Evolutionary conservation across 2,113 vertebrate genomes (phyloP).

Genomic region (Delphinus delphis): DNA sequence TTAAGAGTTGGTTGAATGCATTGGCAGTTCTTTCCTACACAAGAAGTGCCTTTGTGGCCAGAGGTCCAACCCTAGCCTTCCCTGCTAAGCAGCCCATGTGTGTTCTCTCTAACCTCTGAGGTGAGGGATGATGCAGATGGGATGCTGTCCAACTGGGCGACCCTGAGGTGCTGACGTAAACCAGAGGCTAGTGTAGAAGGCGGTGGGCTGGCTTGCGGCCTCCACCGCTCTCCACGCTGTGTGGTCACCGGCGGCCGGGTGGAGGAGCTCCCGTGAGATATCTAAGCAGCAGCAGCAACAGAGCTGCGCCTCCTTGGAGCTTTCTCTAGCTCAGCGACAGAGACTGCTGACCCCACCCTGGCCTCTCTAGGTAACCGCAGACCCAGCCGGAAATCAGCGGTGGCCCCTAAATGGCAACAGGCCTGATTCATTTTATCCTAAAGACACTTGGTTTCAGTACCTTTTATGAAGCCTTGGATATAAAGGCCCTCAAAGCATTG

Average conservation of each 20-base stretch:
- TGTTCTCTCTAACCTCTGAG: conserved; percentile 72
- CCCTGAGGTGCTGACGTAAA: background rate
- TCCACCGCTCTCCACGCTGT: background rate
- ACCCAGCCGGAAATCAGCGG: background rate
- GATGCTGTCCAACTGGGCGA: background rate
- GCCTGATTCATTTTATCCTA: background rate
- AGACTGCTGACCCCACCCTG: background rate
- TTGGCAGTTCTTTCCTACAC: conserved; percentile 76
- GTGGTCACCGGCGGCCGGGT: background rate
- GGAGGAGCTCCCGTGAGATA: background rate
- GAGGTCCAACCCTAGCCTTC: conserved; percentile 67
- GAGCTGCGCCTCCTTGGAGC: background rate
- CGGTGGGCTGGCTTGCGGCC: background rate
- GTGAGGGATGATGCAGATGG: conserved; percentile 34
- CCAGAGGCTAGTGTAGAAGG: background rate
- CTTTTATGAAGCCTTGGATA: background rate
- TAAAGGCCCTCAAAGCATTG: background rate
- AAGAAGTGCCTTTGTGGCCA: conserved; percentile 77
- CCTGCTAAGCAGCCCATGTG: conserved; percentile 77
- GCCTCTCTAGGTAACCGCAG: background rate
- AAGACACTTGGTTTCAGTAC: background rate
- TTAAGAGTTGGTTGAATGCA: conserved; percentile 76
- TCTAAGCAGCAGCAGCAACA: background rate
- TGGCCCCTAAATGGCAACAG: background rate
- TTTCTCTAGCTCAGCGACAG: background rate